Evolutionary conservation across 2,113 vertebrate species (phyloP), one percentile per base, ranked within the genome.

Genomic region (Periophthalmodon schlosseri): DNA sequence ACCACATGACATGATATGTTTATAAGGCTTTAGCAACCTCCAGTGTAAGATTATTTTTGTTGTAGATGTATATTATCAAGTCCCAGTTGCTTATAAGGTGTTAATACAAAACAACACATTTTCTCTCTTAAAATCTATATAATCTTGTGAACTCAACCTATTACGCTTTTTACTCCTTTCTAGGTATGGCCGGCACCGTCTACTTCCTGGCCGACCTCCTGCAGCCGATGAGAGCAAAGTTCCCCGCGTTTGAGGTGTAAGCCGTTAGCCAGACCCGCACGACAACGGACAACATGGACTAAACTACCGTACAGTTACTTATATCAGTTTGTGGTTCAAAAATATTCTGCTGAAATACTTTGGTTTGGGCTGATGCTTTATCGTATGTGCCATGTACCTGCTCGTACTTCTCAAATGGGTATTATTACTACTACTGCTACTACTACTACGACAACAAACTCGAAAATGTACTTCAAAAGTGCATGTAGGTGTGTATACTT

Each of bases 171-270:
- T 28, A 28, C 9, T 44, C 8, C 61, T 81, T 72, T 69, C 47
- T 82, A 99, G 98, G 97, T 84, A 96, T 99, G 96, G 98, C 98
- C 23, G 98, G 98, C 80, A 99, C 98, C 0, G 96, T 99, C 86
- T 99, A 99, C 88, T 99, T 99, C 87, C 92, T 99, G 86, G 89
- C 95, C 21, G 98, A 99, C 89, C 83, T 99, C 34, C 90, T 98
- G 50, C 93, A 98, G 75, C 98, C 98, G 5, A 79, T 91, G 75
- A 96, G 90, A 85, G 94, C 97, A 6, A 95, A 81, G 81, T 99
- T 99, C 82, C 98, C 98, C 0, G 96, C 95, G 0, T 99, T 99
- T 87, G 96, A 99, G 87, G 88, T 99, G 23, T 60, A 28, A 60
- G 13, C 57, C 12, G 12, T 60, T 18, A 18, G 16, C 3, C 3